Base-by-base conservation (phyloP, 2,113 vertebrate species). In the Bostrychus sinensis region DNA sequence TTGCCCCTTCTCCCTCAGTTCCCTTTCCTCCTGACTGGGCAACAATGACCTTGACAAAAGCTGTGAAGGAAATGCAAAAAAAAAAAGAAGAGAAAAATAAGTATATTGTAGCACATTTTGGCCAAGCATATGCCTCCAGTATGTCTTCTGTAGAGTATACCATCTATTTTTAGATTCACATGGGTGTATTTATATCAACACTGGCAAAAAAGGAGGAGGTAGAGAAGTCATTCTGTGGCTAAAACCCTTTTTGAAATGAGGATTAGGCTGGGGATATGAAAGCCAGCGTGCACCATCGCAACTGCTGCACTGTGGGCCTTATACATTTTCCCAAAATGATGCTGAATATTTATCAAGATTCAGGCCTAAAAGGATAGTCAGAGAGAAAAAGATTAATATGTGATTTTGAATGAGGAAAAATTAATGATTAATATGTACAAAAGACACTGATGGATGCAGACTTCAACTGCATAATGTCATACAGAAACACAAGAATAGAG, bases 101-200 rank as follows among this genome's bases (percentile, higher is more conserved):
- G 56, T 55, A 41, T 19, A 28, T 1, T 28, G 25, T 59, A 43
- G 70, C 28, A n/a, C 60, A 57, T 60, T 70, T 48, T 68, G 48
- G 62, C 34, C n/a, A 46, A 66, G 78, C 80, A 72, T 76, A 79
- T 70, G 51, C 56, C 66, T 71, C 66, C 67, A 61, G 58, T 59
- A 60, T 67, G 64, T 72, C 62, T 77, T 42, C 58, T 70, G 75
- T 76, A 43, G 61, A 74, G 76, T 46, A 61, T 63, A 56, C 37
- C 11, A 9, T 51, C 78, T 89, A 91, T 88, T 89, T 86, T 84
- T 88, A 88, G 88, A 70, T 36, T 8, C 70, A n/a, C 20, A 42
- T 62, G 74, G 51, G 41, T 83, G 86, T 90, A 83, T 91, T 83
- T 84, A 60, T 58, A 74, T 59, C 66, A 14, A 39, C 30, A 66